A percentile compares a stretch with the other conserved stretches of the same genome.
phyloP scores from a whole-genome alignment of 2,113 vertebrate genomes.

The Dicerorhinus sumatrensis region DNA sequence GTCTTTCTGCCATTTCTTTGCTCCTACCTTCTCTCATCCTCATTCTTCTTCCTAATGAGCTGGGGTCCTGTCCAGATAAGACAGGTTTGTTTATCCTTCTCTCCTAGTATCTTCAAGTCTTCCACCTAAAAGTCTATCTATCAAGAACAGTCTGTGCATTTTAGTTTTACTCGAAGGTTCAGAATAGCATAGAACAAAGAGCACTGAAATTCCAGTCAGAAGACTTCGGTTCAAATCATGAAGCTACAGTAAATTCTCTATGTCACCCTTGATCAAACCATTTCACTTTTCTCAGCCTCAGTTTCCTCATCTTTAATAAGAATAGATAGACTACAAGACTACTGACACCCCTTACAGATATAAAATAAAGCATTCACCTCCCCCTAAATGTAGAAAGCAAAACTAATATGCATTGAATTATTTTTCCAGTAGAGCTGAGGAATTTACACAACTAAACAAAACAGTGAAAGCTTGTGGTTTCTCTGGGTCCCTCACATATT shows the following conservation, averaged over 20 bases:
- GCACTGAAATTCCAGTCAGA: background rate
- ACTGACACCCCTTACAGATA: background rate
- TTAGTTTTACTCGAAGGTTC: background rate
- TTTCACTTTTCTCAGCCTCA: background rate
- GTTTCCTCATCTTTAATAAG: slow-evolving; percentile 26
- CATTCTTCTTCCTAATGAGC: slow-evolving; percentile 42
- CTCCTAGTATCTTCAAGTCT: background rate
- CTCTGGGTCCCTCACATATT: background rate
- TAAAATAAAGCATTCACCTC: background rate
- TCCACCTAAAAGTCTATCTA: background rate
- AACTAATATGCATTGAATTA: background rate
- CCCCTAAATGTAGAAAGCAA: background rate
- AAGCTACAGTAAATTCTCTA: background rate
- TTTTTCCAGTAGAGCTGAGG: background rate
- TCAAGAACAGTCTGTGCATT: background rate
- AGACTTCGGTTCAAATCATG: background rate
- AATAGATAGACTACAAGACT: background rate
- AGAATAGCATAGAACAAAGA: background rate
- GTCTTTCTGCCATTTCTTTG: slow-evolving; percentile 32
- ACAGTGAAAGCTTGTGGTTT: background rate
- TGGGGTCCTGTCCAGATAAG: background rate
- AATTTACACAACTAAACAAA: background rate
- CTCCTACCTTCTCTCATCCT: background rate
- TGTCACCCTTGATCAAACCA: background rate
- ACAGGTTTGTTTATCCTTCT: slow-evolving; percentile 1